phyloP scores from a whole-genome alignment of 92 coral and sea anemone species.

The Zoanthus sansibaricus region DNA sequence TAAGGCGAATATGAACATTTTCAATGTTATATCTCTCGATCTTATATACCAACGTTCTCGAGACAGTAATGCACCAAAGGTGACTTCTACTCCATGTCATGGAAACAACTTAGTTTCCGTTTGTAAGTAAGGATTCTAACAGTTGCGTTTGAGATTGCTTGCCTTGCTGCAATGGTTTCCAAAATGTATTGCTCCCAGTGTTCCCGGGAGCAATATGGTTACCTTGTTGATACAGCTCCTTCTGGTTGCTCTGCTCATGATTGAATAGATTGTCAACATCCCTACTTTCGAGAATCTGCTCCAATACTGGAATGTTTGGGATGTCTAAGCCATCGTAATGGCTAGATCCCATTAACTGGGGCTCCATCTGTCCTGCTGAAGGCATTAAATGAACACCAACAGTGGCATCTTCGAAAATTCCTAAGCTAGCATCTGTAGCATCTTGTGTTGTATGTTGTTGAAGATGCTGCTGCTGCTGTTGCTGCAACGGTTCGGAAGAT shows the following conservation, averaged over 20 bases:
- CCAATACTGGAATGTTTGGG: constrained; percentile 32
- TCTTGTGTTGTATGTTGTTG: neutral
- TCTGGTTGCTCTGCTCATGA: neutral
- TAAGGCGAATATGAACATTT: neutral
- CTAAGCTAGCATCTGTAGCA: neutral
- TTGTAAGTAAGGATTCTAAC: constrained; percentile 15
- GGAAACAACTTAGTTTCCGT: constrained; percentile 4
- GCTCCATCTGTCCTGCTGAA: neutral
- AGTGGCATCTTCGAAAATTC: neutral
- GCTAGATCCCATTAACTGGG: neutral
- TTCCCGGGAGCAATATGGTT: neutral
- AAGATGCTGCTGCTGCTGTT: neutral
- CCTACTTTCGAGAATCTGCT: constrained; percentile 15
- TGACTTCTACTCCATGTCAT: neutral
- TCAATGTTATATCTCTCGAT: too few relatives aligned
- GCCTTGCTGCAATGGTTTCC: neutral
- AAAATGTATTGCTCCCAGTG: neutral
- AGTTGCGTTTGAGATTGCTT: constrained; percentile 15
- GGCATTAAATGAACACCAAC: neutral
- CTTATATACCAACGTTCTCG: neutral
- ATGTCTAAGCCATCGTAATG: neutral
- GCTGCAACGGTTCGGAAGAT: neutral
- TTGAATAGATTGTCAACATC: neutral
- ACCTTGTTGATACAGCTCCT: neutral
- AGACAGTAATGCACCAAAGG: neutral